Evolutionary conservation across 2,888 invertebrate genomes (phyloP).

Genomic region (Nowickia ferox): DNA sequence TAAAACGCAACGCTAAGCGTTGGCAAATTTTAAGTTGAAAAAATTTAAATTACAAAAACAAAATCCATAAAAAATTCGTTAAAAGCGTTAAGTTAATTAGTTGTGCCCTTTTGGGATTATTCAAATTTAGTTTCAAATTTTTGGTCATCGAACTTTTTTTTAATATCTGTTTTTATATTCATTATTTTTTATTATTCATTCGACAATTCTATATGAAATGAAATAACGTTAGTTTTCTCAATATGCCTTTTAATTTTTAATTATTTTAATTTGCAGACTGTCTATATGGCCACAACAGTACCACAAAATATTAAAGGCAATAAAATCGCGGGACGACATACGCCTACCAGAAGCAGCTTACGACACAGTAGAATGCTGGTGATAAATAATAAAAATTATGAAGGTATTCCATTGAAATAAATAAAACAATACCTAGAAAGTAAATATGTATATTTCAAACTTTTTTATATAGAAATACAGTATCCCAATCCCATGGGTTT

Average conservation of each 20-base stretch:
- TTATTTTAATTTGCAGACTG: slow-evolving; percentile 78
- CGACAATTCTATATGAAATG: too few species aligned
- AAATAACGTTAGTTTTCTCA: not conserved
- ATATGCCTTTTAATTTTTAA: not conserved
- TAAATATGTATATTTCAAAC: not conserved
- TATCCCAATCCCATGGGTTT: slow-evolving; percentile 80
- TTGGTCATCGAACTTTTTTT: too few species aligned
- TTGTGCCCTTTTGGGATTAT: too few species aligned
- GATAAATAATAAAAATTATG: slow-evolving; percentile 85
- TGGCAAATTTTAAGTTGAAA: too few species aligned
- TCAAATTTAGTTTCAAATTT: too few species aligned
- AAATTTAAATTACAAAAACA: too few species aligned
- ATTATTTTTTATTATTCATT: too few species aligned
- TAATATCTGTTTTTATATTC: too few species aligned
- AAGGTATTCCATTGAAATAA: slow-evolving; percentile 75
- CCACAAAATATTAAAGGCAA: slow-evolving; percentile 87
- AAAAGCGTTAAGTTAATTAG: too few species aligned
- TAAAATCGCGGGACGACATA: slow-evolving; percentile 87
- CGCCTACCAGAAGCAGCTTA: slow-evolving; percentile 88
- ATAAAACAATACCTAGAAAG: not conserved
- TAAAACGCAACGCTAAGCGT: too few species aligned
- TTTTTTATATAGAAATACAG: slow-evolving; percentile 75
- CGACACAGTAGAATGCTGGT: slow-evolving; percentile 89
- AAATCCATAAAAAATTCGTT: too few species aligned
- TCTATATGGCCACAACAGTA: slow-evolving; percentile 86